Evolutionary conservation across 1,140 invertebrate species (phyloP).

Genomic region (Drosophila funebris): DNA sequence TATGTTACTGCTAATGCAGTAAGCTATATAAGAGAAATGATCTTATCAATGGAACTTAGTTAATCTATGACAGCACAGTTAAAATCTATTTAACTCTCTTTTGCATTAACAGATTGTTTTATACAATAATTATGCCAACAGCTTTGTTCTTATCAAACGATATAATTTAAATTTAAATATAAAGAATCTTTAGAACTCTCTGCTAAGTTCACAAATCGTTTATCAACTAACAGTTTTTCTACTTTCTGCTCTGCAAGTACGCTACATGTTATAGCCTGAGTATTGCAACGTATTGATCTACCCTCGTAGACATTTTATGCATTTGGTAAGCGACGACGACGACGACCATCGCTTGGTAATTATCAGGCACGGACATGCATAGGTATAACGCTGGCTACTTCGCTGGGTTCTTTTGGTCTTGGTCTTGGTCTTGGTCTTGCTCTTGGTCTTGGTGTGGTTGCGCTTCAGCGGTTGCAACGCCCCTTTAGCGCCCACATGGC

Average conservation of each 20-base stretch:
- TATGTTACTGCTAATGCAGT: too few relatives aligned
- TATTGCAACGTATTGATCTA: neutral
- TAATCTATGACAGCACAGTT: too few relatives aligned
- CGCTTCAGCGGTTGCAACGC: slow-evolving; percentile 56
- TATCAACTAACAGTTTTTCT: too few relatives aligned
- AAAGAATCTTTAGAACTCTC: too few relatives aligned
- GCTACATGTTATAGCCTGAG: neutral
- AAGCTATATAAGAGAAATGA: too few relatives aligned
- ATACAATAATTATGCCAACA: too few relatives aligned
- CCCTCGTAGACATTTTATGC: slow-evolving; percentile 17
- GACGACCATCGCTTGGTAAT: slow-evolving; percentile 27
- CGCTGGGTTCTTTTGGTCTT: slow-evolving; percentile 21
- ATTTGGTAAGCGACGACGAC: neutral
- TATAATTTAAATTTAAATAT: too few relatives aligned
- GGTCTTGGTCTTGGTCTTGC: slow-evolving; percentile 41
- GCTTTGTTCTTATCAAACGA: neutral
- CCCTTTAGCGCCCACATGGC: slow-evolving; percentile 59
- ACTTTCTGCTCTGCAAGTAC: neutral
- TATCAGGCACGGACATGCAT: slow-evolving; percentile 4
- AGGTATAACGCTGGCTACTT: slow-evolving; percentile 16
- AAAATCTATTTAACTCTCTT: too few relatives aligned
- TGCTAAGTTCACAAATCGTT: too few relatives aligned
- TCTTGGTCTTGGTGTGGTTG: slow-evolving; percentile 62
- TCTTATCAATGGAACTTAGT: too few relatives aligned
- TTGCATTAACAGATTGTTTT: too few relatives aligned